Evolutionary conservation across 92 coral and sea anemone genomes (phyloP).

Genomic region (Paramuricea clavata): DNA sequence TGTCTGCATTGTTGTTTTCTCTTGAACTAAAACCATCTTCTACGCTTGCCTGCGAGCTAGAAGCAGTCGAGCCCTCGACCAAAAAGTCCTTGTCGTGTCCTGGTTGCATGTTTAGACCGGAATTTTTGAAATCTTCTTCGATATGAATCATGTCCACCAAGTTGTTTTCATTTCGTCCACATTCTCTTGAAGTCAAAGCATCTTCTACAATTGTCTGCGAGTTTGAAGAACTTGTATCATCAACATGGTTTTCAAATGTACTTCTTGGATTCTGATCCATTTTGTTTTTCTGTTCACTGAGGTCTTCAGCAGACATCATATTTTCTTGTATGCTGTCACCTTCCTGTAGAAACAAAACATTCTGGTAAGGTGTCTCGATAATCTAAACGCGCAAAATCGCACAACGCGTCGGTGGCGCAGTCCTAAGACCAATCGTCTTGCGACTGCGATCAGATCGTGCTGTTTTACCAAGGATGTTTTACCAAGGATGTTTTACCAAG

Average conservation of each 20-base stretch:
- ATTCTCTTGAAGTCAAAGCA: background rate
- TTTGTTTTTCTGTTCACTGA: background rate
- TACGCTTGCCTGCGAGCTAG: background rate
- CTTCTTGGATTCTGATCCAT: background rate
- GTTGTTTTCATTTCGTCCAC: background rate
- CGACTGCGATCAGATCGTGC: no score
- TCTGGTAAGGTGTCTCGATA: no score
- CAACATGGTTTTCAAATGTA: background rate
- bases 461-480: no score
- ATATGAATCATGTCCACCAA: background rate
- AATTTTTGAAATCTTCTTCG: constrained; percentile 58
- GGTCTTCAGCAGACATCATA: background rate
- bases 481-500: no score
- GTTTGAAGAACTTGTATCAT: background rate
- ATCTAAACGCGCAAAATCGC: no score
- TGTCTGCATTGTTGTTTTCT: background rate
- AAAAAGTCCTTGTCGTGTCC: constrained; percentile 78
- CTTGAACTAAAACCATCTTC: background rate
- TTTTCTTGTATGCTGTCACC: background rate
- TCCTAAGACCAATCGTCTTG: no score
- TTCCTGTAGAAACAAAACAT: no score
- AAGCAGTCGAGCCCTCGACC: no score
- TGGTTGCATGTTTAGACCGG: constrained; percentile 57
- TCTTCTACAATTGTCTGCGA: background rate
- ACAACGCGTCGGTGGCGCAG: no score